phyloP scores from a whole-genome alignment of 2,113 vertebrate genomes.

The Ailurus styani region DNA sequence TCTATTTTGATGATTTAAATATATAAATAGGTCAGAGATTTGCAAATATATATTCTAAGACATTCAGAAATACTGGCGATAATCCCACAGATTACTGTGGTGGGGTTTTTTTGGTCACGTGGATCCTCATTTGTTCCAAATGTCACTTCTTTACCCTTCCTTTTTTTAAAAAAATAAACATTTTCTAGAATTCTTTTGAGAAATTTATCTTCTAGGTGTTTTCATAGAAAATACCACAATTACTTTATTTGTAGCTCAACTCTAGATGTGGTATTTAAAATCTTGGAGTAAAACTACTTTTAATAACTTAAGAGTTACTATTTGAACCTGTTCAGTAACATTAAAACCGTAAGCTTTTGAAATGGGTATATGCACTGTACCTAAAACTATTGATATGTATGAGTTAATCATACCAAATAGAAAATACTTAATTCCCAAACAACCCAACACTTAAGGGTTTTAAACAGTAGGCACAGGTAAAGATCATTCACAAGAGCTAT shows the following conservation, averaged over 20 bases:
- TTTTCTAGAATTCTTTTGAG: neutral
- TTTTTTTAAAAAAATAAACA: neutral
- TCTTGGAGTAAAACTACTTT: constrained; percentile 11
- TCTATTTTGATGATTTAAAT: neutral
- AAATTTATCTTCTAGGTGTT: neutral
- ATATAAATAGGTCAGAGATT: neutral
- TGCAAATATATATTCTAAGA: neutral
- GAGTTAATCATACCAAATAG: neutral
- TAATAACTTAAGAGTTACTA: constrained; percentile 22
- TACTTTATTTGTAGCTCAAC: neutral
- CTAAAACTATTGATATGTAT: neutral
- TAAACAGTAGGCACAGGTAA: neutral
- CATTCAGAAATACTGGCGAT: neutral
- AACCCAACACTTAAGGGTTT: neutral
- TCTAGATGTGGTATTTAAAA: neutral
- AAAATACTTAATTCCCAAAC: neutral
- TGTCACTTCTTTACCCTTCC: neutral
- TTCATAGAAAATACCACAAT: neutral
- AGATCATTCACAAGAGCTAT: neutral
- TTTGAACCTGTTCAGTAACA: neutral
- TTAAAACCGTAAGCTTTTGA: neutral
- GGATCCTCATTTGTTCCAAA: neutral
- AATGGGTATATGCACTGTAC: neutral
- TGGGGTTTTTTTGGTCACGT: neutral
- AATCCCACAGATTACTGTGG: neutral